A percentile compares a stretch with the other conserved stretches of the same genome.
Evolutionary conservation across 2,797 vertebrate genomes (phyloP).

Genomic region (Gymnocypris eckloni): DNA sequence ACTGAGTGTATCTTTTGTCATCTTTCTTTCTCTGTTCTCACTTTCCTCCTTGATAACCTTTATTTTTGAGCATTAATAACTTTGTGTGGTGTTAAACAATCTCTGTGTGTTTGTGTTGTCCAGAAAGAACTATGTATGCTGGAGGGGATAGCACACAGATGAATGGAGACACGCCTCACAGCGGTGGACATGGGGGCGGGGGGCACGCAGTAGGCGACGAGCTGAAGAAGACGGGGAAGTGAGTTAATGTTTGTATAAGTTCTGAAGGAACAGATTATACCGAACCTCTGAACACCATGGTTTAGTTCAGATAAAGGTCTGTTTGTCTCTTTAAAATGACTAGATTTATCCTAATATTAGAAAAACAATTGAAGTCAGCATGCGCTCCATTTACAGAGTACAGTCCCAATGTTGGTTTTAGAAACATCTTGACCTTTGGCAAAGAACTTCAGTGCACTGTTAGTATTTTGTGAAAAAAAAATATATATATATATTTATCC

Average conservation of each 20-base stretch:
- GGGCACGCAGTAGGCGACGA: conserved; percentile 89
- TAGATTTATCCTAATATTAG: conserved; percentile 17
- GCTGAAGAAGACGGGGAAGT: conserved; percentile 91
- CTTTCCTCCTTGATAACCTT: conserved; percentile 22
- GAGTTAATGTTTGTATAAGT: conserved; percentile 48
- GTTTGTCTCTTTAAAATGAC: conserved; percentile 2
- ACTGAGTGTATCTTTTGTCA: background rate
- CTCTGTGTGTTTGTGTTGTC: conserved; percentile 20
- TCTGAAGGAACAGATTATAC: conserved; percentile 36
- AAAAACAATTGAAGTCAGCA: conserved; percentile 13
- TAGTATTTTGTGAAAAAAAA: background rate
- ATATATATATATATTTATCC: background rate
- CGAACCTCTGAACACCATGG: background rate
- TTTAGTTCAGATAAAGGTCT: conserved; percentile 20
- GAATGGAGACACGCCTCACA: conserved; percentile 92
- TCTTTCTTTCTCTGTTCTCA: background rate
- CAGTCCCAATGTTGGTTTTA: background rate
- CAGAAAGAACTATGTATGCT: conserved; percentile 95
- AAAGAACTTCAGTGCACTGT: background rate
- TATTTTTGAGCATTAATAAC: conserved; percentile 19
- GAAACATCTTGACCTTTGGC: conserved; percentile 16
- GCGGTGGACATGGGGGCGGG: conserved; percentile 86
- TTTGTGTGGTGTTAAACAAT: conserved; percentile 25
- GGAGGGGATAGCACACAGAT: conserved; percentile 91
- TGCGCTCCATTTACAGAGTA: background rate